These are phyloP conservation scores for Furcula furcula DNA, from an alignment of 2,888 invertebrate genomes.

Conservation along the genomic window DNA sequence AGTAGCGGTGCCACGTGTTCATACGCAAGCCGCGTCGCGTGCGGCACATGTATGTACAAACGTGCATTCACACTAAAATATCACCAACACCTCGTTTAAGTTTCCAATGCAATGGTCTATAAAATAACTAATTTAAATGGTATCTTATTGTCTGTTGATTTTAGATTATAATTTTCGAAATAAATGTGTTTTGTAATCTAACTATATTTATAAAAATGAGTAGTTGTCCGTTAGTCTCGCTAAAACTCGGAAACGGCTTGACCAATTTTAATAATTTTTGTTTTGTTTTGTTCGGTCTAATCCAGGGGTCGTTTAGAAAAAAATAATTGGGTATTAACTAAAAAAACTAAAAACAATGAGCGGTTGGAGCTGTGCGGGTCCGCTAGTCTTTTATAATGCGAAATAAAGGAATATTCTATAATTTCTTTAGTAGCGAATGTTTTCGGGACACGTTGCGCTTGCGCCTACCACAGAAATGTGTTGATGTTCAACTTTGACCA, in stretches of 20 bases:
- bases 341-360: too few relatives aligned
- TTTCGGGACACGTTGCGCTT: slow-evolving; percentile 29
- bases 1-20: slow-evolving; percentile 21
- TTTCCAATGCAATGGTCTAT: slow-evolving; percentile 5
- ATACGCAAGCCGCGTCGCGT: too few relatives aligned
- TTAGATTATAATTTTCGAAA: slow-evolving; percentile 42
- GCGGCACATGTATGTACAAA: slow-evolving; percentile 3
- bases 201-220: too few relatives aligned
- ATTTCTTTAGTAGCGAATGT: slow-evolving; percentile 54
- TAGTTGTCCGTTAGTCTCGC: too few relatives aligned
- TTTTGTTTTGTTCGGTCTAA: too few relatives aligned
- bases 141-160: slow-evolving; percentile 33
- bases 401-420: slow-evolving; percentile 55
- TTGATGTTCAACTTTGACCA: slow-evolving; percentile 45
- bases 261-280: too few relatives aligned
- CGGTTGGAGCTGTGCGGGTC: too few relatives aligned
- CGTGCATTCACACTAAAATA: slow-evolving; percentile 4
- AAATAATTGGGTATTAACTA: too few relatives aligned
- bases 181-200: slow-evolving; percentile 63
- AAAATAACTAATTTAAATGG: slow-evolving; percentile 8
- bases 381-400: slow-evolving; percentile 57
- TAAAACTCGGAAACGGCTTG: too few relatives aligned
- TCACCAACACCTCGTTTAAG: slow-evolving; percentile 1
- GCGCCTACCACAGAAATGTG: slow-evolving; percentile 11
- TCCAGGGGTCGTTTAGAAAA: too few relatives aligned